phyloP scores from a whole-genome alignment of 2,888 invertebrate species.

The Sarcophaga caerulescens region DNA sequence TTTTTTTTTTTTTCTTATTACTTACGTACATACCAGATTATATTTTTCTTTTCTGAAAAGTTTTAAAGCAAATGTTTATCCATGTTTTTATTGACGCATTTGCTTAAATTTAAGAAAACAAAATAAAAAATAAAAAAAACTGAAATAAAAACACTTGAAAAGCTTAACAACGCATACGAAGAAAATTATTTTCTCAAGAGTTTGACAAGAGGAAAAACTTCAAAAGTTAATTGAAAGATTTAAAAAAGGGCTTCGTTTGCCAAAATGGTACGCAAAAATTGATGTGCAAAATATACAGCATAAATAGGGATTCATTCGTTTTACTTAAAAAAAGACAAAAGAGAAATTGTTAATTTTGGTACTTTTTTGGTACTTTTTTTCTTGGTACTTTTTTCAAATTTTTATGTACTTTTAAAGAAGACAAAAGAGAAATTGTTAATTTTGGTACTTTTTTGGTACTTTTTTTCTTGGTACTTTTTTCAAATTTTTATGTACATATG shows the following conservation, averaged over 20 bases:
- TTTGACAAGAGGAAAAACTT: slow-evolving; percentile 1
- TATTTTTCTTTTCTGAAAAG: not conserved
- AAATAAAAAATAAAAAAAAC: no score
- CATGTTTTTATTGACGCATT: not conserved
- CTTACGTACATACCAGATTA: not conserved
- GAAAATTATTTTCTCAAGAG: not conserved
- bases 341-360: no score
- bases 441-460: not conserved
- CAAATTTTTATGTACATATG: not conserved
- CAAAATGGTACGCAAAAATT: not conserved
- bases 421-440: no score
- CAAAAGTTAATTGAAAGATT: slow-evolving; percentile 13
- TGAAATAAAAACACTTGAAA: not conserved
- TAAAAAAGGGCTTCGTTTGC: not conserved
- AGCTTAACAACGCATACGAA: not conserved
- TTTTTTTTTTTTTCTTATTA: no score
- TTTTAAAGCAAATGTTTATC: not conserved
- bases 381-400: not conserved
- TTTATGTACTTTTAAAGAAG: not conserved
- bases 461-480: not conserved
- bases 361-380: not conserved
- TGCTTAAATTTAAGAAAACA: not conserved
- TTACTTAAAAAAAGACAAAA: no score
- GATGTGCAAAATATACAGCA: no score
- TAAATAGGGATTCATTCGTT: no score